Conservation (phyloP, 2,888 invertebrate species). For the Toxonevra muliebris region DNA sequence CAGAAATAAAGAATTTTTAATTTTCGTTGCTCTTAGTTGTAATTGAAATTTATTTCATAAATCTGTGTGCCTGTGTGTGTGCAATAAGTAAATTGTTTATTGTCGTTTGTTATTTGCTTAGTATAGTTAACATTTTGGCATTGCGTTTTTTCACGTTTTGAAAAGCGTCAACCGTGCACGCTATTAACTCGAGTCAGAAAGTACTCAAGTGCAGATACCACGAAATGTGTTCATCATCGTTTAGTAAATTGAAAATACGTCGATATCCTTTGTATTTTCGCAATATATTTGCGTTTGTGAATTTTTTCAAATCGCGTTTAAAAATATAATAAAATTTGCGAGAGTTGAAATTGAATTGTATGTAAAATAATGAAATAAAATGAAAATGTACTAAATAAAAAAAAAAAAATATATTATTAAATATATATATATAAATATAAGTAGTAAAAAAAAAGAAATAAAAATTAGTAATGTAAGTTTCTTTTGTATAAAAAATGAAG, state of each 20-base stretch:
- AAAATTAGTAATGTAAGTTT: too few species aligned
- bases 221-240: constrained; percentile 55
- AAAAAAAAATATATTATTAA: constrained; percentile 20
- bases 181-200: constrained; percentile 42
- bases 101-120: too few species aligned
- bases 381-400: constrained; percentile 29
- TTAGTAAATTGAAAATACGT: constrained; percentile 48
- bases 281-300: constrained; percentile 61
- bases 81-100: too few species aligned
- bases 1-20: too few species aligned
- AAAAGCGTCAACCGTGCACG: constrained; percentile 32
- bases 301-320: constrained; percentile 64
- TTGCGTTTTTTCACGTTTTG: constrained; percentile 13
- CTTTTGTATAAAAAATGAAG: background rate
- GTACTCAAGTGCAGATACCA: constrained; percentile 35
- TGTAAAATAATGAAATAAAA: constrained; percentile 22
- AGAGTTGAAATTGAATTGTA: too few species aligned
- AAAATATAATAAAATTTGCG: constrained; percentile 45
- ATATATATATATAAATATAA: constrained; percentile 17
- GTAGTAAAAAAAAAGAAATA: background rate
- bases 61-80: too few species aligned
- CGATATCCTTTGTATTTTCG: constrained; percentile 61
- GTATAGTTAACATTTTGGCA: too few species aligned
- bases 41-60: too few species aligned
- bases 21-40: too few species aligned